These are phyloP conservation scores for Epinephelus fuscoguttatus DNA, from an alignment of 2,113 vertebrate species.

Conservation along the genomic window DNA sequence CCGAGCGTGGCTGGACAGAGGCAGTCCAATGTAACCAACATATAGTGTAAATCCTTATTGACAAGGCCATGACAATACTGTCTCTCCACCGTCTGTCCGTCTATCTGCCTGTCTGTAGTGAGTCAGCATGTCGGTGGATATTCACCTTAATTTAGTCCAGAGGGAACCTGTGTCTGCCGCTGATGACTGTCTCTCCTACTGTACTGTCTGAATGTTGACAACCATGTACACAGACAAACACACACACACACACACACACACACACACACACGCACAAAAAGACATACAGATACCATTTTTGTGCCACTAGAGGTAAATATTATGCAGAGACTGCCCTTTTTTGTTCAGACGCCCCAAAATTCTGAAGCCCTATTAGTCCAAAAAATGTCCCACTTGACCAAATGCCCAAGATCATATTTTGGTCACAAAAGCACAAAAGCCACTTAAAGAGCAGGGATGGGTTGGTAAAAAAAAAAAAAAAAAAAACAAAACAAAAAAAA, in stretches of 20 bases:
- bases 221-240: background rate
- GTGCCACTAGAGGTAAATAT: background rate
- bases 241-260: background rate
- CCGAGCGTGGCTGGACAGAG: background rate
- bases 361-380: too few relatives aligned
- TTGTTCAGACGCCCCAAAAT: too few relatives aligned
- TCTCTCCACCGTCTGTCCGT: background rate
- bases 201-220: background rate
- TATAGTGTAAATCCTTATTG: background rate
- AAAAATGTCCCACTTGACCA: too few relatives aligned
- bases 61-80: background rate
- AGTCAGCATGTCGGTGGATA: slow-evolving; percentile 23
- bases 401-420: too few relatives aligned
- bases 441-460: too few relatives aligned
- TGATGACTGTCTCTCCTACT: background rate
- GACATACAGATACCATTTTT: background rate
- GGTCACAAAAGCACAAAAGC: too few relatives aligned
- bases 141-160: slow-evolving; percentile 34
- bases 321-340: too few relatives aligned
- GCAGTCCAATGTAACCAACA: background rate
- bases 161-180: slow-evolving; percentile 36
- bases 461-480: too few relatives aligned
- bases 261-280: too few relatives aligned
- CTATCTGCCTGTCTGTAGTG: slow-evolving; percentile 9
- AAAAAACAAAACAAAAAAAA: too few relatives aligned